phyloP scores from a whole-genome alignment of 1,140 invertebrate species.

The Aphaenogaster ashmeadi region DNA sequence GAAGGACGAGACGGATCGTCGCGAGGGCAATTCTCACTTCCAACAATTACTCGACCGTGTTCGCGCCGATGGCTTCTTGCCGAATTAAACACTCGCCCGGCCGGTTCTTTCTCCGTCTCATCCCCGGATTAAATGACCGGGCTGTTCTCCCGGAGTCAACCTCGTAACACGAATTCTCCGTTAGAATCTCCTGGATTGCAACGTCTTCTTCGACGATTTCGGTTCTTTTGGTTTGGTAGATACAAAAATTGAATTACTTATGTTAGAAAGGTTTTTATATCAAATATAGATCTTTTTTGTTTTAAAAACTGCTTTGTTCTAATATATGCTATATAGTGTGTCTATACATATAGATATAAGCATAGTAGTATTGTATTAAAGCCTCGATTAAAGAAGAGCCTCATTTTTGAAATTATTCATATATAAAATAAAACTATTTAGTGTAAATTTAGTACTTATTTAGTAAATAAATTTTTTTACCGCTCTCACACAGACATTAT shows the following conservation, averaged over 20 bases:
- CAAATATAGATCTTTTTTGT: not conserved
- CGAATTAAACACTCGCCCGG: conserved; percentile 29
- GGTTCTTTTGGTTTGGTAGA: not conserved
- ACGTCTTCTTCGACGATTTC: conserved; percentile 4
- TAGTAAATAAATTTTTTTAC: conserved; percentile 15
- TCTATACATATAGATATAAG: not conserved
- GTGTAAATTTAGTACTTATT: not conserved
- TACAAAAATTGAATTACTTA: conserved; percentile 23
- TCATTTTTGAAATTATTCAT: not conserved
- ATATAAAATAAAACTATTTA: not conserved
- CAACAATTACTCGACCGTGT: conserved; percentile 35
- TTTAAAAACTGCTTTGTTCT: not conserved
- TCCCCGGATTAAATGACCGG: conserved; percentile 17
- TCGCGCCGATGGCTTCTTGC: conserved; percentile 4
- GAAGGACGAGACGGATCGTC: conserved; percentile 46
- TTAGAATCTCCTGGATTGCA: conserved; percentile 7
- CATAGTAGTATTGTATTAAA: not conserved
- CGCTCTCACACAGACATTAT: not conserved
- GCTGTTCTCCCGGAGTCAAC: conserved; percentile 21
- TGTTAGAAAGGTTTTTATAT: not conserved
- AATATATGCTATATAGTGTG: not conserved
- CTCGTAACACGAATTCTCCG: conserved; percentile 26
- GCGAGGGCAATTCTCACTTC: conserved; percentile 63
- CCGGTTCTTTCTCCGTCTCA: not conserved
- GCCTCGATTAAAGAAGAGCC: not conserved